A percentile compares a stretch with the other conserved stretches of the same genome.
Conservation (phyloP, 2,888 invertebrate species). For the Acholoe squamosa region DNA sequence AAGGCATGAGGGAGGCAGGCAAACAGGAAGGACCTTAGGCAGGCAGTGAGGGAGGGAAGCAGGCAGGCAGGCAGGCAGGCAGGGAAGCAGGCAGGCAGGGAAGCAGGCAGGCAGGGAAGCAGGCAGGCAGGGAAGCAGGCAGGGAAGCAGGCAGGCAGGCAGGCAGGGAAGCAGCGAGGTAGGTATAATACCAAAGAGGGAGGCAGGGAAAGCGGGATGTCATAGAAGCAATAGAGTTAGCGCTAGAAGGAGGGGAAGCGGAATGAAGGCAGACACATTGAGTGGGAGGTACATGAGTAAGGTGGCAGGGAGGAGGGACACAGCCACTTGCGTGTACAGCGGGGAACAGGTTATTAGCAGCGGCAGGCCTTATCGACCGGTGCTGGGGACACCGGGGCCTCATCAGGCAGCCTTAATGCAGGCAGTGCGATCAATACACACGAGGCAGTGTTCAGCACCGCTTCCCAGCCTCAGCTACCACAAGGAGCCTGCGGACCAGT, state of each 20-base stretch:
- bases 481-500: background rate
- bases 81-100: no score
- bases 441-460: background rate
- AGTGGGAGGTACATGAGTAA: no score
- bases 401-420: constrained; percentile 17
- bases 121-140: no score
- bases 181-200: no score
- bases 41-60: no score
- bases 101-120: no score
- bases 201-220: background rate
- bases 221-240: background rate
- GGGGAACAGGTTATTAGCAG: constrained; percentile 13
- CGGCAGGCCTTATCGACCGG: background rate
- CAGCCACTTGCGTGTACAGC: background rate
- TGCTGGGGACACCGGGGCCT: background rate
- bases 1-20: no score
- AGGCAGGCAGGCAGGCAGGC: no score
- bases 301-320: background rate
- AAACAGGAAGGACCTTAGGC: no score
- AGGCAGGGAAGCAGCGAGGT: background rate
- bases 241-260: no score
- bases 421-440: background rate
- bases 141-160: background rate
- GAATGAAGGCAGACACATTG: no score
- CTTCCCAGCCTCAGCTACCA: background rate